Evolutionary conservation across 2,888 invertebrate genomes (phyloP), one percentile per base, ranked within the genome.

Genomic region (Polyommatus icarus): DNA sequence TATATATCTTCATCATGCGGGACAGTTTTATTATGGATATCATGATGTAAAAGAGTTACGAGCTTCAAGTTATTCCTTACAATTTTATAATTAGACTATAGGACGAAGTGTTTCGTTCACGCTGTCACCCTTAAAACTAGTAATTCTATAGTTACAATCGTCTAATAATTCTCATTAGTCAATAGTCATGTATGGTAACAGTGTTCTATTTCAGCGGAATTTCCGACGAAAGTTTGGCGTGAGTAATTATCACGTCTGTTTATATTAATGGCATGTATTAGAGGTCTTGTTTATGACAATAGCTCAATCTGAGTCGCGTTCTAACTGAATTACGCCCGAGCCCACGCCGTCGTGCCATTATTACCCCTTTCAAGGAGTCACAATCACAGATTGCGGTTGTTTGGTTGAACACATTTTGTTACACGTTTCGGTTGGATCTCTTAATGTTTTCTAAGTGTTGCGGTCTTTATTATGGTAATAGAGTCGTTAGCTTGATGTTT

Each of bases 361-460:
- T 93, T 92, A 93, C 92, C 91, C 93, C 92, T 90, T 93, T 92
- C 91, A 92, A 87, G 88, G 87, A 88, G 87, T 87, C 88, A 90
- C 90, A 92, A 92, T 92, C 87, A 88, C 91, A 92, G 91, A 91
- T 91, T 93, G 92, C 87, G 94, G 93, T 91, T 91, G 87, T 91
- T 91, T 91, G 93, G 90, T 87, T 83, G 82, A 85, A 85, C 85
- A 85, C 85, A 85, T 86, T 86, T 85, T 84, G 83, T 84, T 83
- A 83, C 78, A 82, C 84, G 83, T 85, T 89, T 88, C 83, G 87
- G 85, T 83, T 87, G 87, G 85, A 87, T 87, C 86, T 87, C 86
- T 87, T 88, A 87, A 88, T 83, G 85, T 87, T 87, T 86, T 84
- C 83, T 87, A 85, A 83, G 80, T 83, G 83, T 80, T 87, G 88